Percentiles rank a stretch among this genome's conserved stretches.
phyloP scores from a whole-genome alignment of 2,797 vertebrate genomes.

The Apogon hyalosoma region DNA sequence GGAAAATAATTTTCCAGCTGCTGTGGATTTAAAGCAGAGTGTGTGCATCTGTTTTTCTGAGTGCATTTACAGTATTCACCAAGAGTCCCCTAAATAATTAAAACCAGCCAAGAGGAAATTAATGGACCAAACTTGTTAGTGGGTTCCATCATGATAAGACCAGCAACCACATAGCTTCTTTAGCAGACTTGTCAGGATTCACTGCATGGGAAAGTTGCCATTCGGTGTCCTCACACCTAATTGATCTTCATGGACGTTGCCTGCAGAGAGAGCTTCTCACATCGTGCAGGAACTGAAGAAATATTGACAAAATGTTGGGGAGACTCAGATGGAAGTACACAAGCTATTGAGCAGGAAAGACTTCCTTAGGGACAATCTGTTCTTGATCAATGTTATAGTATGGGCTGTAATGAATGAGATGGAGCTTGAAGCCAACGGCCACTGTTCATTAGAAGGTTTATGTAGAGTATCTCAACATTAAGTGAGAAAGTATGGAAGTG shows the following conservation, averaged over 20 bases:
- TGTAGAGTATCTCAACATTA: slow-evolving; percentile 13
- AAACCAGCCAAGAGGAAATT: slow-evolving; percentile 64
- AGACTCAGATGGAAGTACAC: slow-evolving; percentile 54
- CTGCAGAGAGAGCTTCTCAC: slow-evolving; percentile 49
- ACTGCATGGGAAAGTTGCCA: slow-evolving; percentile 51
- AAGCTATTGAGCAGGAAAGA: slow-evolving; percentile 56
- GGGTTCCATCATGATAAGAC: slow-evolving; percentile 53
- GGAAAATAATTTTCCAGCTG: slow-evolving; percentile 77
- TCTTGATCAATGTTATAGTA: slow-evolving; percentile 57
- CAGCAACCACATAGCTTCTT: slow-evolving; percentile 38
- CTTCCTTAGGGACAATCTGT: slow-evolving; percentile 49
- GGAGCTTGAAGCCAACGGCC: slow-evolving; percentile 19
- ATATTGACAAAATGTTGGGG: slow-evolving; percentile 65
- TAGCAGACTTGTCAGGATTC: slow-evolving; percentile 58
- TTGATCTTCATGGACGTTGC: slow-evolving; percentile 61
- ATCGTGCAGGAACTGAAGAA: slow-evolving; percentile 53
- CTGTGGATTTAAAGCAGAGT: slow-evolving; percentile 54
- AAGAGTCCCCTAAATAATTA: slow-evolving; percentile 65
- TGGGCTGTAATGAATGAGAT: slow-evolving; percentile 44
- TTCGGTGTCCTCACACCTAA: slow-evolving; percentile 46
- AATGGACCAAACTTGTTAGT: slow-evolving; percentile 49
- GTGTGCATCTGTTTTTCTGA: slow-evolving; percentile 19
- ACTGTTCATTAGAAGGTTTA: slow-evolving; percentile 21
- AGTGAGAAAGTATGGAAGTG: slow-evolving; percentile 31
- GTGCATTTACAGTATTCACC: slow-evolving; percentile 56